phyloP scores from a whole-genome alignment of 2,888 invertebrate genomes.

The Meteorus cinctellus region DNA sequence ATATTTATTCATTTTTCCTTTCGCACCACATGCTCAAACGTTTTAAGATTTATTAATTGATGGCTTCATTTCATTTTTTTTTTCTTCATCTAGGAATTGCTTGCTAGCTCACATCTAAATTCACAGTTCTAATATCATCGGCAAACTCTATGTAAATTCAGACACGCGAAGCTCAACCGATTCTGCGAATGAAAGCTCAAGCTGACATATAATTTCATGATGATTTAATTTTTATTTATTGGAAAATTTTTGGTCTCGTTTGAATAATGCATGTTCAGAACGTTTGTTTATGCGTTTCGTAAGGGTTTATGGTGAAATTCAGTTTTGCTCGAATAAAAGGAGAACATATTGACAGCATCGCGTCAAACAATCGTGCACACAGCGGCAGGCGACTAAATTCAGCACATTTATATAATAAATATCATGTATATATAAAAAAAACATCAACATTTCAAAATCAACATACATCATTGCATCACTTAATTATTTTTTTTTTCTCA shows the following conservation, averaged over 20 bases:
- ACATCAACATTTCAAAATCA: constrained; percentile 17
- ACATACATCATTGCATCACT: constrained; percentile 23
- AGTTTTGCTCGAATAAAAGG: background rate
- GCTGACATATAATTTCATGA: background rate
- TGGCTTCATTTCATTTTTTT: background rate
- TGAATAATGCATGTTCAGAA: background rate
- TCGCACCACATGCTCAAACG: background rate
- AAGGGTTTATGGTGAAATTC: background rate
- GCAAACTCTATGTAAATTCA: background rate
- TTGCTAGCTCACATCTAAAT: background rate
- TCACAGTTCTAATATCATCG: background rate
- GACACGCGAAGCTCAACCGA: constrained; percentile 1
- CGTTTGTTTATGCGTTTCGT: background rate
- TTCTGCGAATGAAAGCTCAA: constrained; percentile 8
- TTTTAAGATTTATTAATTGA: background rate
- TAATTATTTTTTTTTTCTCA: background rate
- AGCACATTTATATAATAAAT: constrained; percentile 43
- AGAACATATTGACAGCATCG: constrained; percentile 50
- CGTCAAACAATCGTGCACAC: constrained; percentile 68
- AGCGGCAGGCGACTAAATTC: constrained; percentile 64
- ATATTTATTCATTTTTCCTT: background rate
- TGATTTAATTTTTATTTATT: background rate
- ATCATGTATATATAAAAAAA: constrained; percentile 10
- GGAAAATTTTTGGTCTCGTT: background rate
- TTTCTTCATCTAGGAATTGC: background rate